A percentile compares a stretch with the other conserved stretches of the same genome.
phyloP scores from a whole-genome alignment of 1,140 invertebrate species.

The Whitmania pigra region DNA sequence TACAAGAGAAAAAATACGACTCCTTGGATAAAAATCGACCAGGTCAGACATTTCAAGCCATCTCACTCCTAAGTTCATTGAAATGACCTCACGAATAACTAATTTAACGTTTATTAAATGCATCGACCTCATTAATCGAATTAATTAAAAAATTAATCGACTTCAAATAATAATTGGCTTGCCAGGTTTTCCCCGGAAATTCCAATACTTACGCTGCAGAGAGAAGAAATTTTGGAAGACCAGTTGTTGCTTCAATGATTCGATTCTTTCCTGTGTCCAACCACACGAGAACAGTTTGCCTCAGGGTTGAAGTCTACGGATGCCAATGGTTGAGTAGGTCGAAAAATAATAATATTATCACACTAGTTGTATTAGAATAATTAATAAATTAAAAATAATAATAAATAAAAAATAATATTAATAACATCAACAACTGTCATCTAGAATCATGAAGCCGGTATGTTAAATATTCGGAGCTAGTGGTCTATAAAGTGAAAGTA shows the following conservation, averaged over 20 bases:
- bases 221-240: constrained; percentile 34
- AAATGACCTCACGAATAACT: too few species aligned
- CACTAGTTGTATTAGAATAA: too few species aligned
- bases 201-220: constrained; percentile 35
- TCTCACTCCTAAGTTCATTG: too few species aligned
- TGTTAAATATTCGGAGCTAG: too few species aligned
- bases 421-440: too few species aligned
- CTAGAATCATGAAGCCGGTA: too few species aligned
- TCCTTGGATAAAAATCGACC: constrained; percentile 63
- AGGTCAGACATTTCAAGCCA: too few species aligned
- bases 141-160: background rate
- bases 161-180: constrained; percentile 15
- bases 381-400: too few species aligned
- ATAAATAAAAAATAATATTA: too few species aligned
- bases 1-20: constrained; percentile 30
- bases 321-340: constrained; percentile 35
- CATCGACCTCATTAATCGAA: too few species aligned
- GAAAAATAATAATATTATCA: too few species aligned
- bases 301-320: constrained; percentile 39
- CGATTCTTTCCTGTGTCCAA: constrained; percentile 38
- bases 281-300: constrained; percentile 33
- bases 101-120: background rate
- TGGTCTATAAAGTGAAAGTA: too few species aligned
- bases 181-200: constrained; percentile 38
- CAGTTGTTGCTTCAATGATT: constrained; percentile 37